Evolutionary conservation across 2,888 invertebrate species (phyloP).

Genomic region (Meandrusa payeni): DNA sequence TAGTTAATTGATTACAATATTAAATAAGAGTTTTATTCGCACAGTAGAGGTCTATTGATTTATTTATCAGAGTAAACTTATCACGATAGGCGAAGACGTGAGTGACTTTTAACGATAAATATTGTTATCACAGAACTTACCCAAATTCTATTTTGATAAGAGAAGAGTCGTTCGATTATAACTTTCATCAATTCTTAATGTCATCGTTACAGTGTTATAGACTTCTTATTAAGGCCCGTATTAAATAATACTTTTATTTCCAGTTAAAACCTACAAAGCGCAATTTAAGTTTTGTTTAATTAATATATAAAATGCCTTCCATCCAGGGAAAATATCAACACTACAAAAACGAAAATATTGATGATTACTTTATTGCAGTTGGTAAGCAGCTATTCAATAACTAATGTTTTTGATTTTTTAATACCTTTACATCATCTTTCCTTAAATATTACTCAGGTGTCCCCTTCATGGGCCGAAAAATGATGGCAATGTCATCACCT

Average conservation of each 20-base stretch:
- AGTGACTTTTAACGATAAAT: conserved; percentile 13
- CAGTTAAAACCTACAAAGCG: no score
- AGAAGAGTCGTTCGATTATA: no score
- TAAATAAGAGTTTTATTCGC: no score
- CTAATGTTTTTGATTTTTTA: not conserved
- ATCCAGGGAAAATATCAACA: conserved; percentile 83
- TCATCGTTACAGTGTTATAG: no score
- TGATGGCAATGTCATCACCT: conserved; percentile 83
- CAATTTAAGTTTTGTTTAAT: no score
- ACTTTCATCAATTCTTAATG: no score
- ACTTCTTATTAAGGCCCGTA: no score
- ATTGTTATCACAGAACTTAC: conserved; percentile 8
- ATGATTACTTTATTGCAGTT: conserved; percentile 82
- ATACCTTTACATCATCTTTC: not conserved
- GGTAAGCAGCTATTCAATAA: conserved; percentile 64
- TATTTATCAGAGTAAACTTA: conserved; percentile 16
- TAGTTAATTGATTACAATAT: no score
- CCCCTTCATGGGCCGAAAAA: conserved; percentile 83
- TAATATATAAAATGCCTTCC: conserved; percentile 79
- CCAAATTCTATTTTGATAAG: no score
- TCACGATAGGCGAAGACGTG: conserved; percentile 17
- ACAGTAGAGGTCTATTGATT: no score
- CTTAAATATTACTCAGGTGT: conserved; percentile 68
- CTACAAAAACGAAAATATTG: conserved; percentile 83
- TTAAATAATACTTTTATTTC: no score